Base-by-base conservation (phyloP, 2,797 vertebrate genomes). In the Microctenopoma steveboyesi region DNA sequence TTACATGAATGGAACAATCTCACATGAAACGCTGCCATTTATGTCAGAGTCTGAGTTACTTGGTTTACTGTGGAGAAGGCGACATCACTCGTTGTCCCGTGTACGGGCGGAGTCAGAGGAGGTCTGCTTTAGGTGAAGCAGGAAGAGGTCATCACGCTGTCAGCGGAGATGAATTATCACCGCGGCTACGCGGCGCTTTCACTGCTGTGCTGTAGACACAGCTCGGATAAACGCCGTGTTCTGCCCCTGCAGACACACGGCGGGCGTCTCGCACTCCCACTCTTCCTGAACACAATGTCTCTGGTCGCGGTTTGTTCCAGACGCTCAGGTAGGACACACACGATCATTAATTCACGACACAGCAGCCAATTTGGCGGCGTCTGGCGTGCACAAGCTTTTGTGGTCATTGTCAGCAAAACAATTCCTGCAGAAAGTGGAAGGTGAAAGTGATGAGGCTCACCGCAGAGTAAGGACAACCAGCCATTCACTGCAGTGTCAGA, bases 291-390 rank as follows among this genome's bases (percentile, higher is more conserved):
- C 58, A 51, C 57, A 37, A 1, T 11, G 59, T 54, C 58, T 51
- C 59, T 52, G 40, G 43, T 46, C 49, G 35, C 35, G 35, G 46
- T 55, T 18, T 18, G 3, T 51, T 45, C 25, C 45, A 18, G 58
- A 55, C 59, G 2, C 45, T 66, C 79, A 79, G 79, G 69, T 76
- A 56, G 55, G 40, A 52, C 42, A 40, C 33, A 11, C 10, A 0
- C 7, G 55, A 69, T 74, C 64, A 72, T 76, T 82, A 78, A 76
- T 59, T 51, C 74, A 84, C 60, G 72, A 73, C 81, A 55, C 68
- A 54, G 75, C 49, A 1, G 68, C 65, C 76, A 58, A 65, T 47
- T 57, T 4, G 16, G 52, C n/a, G 43, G 47, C 10, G 8, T 45
- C 43, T 16, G 33, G 40, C 40, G 4, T 60, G 52, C 14, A 15